Conservation (phyloP, 1,140 invertebrate genomes). For the Matsumurasca onukii region DNA sequence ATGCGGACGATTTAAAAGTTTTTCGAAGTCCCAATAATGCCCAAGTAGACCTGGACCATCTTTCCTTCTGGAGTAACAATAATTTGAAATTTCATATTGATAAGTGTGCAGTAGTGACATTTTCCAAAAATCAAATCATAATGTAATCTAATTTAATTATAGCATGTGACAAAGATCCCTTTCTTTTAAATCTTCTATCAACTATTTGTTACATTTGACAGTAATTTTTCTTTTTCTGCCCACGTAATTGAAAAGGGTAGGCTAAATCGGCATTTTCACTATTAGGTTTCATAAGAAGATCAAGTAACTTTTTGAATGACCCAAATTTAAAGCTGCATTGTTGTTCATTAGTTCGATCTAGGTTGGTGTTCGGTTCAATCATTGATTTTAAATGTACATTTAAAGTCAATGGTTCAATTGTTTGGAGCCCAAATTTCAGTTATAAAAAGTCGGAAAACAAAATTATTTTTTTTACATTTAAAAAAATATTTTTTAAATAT, state of each 20-base stretch:
- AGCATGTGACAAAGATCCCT: neutral
- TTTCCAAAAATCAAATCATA: neutral
- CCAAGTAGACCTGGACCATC: neutral
- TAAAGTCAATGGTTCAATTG: too few species aligned
- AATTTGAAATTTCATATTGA: neutral
- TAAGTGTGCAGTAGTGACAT: neutral
- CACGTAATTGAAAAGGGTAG: neutral
- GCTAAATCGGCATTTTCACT: neutral
- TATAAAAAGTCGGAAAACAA: too few species aligned
- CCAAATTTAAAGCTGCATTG: neutral
- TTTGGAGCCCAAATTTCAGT: neutral
- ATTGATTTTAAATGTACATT: too few species aligned
- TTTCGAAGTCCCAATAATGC: neutral
- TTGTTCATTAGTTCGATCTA: neutral
- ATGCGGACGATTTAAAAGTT: neutral
- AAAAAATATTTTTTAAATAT: too few species aligned
- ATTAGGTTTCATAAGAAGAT: neutral
- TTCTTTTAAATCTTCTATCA: neutral
- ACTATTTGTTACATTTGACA: neutral
- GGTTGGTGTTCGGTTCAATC: neutral
- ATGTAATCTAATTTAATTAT: neutral
- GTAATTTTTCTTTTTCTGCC: neutral
- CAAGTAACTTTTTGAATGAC: neutral
- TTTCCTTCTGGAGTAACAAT: neutral
- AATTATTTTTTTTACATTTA: too few species aligned